Conservation (phyloP, 2,888 invertebrate genomes). For the Schizaphis graminum region DNA sequence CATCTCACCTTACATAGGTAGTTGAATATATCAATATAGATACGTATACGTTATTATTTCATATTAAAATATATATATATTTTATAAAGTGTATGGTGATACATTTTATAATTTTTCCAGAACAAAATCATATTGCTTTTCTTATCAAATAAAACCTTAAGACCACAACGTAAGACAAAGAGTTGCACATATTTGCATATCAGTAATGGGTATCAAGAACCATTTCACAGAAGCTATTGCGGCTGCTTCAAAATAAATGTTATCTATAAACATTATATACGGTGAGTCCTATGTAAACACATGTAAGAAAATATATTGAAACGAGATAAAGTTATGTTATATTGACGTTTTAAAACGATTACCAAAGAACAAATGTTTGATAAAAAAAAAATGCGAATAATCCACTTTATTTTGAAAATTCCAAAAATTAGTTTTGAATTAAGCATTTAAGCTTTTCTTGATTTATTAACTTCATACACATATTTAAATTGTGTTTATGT, state of each 20-base stretch:
- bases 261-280: background rate
- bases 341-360: constrained; percentile 8
- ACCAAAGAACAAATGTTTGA: background rate
- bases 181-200: constrained; percentile 27
- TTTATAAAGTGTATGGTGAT: background rate
- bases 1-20: background rate
- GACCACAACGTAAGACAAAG: background rate
- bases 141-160: constrained; percentile 24
- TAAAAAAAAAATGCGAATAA: background rate
- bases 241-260: constrained; percentile 17
- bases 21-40: background rate
- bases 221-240: background rate
- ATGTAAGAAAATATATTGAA: background rate
- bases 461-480: background rate
- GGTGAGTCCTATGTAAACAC: constrained; percentile 5
- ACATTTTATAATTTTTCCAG: constrained; percentile 4
- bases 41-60: background rate
- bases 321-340: constrained; percentile 35
- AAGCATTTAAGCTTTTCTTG: background rate
- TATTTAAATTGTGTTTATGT: background rate
- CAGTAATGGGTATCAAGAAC: constrained; percentile 10
- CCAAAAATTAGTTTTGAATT: background rate
- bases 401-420: background rate
- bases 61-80: background rate
- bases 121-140: constrained; percentile 29